phyloP scores from a whole-genome alignment of 2,113 vertebrate species.

The Rhea americana region DNA sequence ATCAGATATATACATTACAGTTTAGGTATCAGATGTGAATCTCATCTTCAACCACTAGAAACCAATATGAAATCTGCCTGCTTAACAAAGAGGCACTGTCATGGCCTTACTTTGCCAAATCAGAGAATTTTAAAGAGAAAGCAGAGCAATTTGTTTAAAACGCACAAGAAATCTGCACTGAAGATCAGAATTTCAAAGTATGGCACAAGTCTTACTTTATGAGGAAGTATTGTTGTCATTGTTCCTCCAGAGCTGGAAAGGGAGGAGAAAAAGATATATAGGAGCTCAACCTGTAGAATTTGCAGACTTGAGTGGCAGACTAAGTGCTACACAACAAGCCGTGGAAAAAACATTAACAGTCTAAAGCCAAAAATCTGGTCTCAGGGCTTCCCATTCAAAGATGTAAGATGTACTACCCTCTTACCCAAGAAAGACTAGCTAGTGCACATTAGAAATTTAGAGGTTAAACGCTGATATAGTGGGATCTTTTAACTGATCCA shows the following conservation, averaged over 20 bases:
- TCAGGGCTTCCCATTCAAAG: neutral
- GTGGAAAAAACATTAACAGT: slow-evolving; percentile 15
- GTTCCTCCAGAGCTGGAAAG: slow-evolving; percentile 23
- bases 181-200: slow-evolving; percentile 16
- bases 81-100: neutral
- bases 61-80: neutral
- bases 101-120: neutral
- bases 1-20: rapidly evolving
- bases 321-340: neutral
- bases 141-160: neutral
- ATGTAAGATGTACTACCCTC: rapidly evolving
- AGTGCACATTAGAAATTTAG: neutral
- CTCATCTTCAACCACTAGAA: neutral
- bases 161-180: neutral
- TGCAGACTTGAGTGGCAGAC: neutral
- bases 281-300: slow-evolving; percentile 21
- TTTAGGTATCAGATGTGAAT: rapidly evolving
- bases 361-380: slow-evolving; percentile 20
- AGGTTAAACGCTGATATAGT: neutral
- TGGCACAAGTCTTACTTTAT: neutral
- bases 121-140: neutral
- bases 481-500: neutral
- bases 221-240: neutral
- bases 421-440: neutral
- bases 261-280: neutral